Evolutionary conservation across 2,797 vertebrate genomes (phyloP).

Genomic region (Gambusia yucatana): DNA sequence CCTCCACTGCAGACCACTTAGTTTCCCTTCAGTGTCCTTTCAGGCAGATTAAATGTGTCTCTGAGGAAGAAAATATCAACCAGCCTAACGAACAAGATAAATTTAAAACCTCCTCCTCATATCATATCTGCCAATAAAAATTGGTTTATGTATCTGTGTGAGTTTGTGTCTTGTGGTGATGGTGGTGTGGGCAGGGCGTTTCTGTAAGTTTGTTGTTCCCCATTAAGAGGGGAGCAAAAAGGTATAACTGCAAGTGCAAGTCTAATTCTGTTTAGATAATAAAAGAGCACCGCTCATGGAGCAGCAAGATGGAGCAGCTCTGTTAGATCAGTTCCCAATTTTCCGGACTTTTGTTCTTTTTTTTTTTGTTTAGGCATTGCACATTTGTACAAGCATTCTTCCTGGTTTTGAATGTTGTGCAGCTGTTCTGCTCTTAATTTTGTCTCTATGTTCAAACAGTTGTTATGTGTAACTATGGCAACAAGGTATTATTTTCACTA

Average conservation of each 20-base stretch:
- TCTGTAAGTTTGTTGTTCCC: background rate
- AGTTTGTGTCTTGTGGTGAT: background rate
- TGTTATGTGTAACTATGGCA: too few species aligned
- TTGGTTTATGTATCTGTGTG: slow-evolving; percentile 2
- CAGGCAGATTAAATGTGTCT: slow-evolving; percentile 63
- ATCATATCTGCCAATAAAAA: slow-evolving; percentile 47
- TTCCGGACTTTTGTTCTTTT: too few species aligned
- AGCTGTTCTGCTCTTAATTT: too few species aligned
- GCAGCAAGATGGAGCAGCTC: too few species aligned
- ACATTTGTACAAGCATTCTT: too few species aligned
- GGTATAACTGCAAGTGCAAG: background rate
- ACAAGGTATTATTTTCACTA: too few species aligned
- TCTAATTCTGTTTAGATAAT: background rate
- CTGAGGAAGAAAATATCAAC: slow-evolving; percentile 62
- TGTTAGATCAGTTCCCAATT: too few species aligned
- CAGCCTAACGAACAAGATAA: slow-evolving; percentile 46
- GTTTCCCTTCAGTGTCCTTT: slow-evolving; percentile 52
- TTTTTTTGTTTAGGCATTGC: too few species aligned
- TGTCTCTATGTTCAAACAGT: too few species aligned
- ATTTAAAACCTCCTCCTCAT: slow-evolving; percentile 54
- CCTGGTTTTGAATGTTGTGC: too few species aligned
- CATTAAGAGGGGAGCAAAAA: background rate
- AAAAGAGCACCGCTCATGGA: background rate
- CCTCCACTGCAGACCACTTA: slow-evolving; percentile 40
- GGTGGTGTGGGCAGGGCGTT: too few species aligned